These are phyloP conservation scores for Strix occidentalis DNA, from an alignment of 2,797 vertebrate species.

Conservation along the genomic window DNA sequence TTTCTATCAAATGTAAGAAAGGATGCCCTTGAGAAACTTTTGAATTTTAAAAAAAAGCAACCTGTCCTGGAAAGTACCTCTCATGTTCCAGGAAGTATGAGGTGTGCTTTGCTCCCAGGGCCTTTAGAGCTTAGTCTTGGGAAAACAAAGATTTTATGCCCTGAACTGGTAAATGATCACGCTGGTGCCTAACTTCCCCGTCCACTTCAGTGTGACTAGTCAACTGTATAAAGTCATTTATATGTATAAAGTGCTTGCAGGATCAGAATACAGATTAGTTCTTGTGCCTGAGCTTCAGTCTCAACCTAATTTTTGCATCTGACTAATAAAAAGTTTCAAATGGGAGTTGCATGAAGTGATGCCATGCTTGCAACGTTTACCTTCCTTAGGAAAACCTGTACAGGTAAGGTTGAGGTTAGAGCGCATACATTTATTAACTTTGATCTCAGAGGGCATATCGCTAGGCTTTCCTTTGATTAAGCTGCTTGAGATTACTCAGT, in stretches of 20 bases:
- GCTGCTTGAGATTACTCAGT: neutral
- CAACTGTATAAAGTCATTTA: constrained; percentile 26
- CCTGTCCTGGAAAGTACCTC: neutral
- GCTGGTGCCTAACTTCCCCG: constrained; percentile 1
- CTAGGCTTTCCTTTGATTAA: neutral
- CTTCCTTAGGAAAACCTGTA: neutral
- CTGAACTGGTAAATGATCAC: constrained; percentile 32
- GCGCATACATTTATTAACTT: neutral
- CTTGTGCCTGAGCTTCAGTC: neutral
- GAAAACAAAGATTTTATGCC: constrained; percentile 27
- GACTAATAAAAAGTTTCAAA: neutral
- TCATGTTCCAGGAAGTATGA: neutral
- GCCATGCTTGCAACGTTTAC: neutral
- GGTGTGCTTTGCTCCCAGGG: neutral
- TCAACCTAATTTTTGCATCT: neutral
- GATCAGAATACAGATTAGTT: constrained; percentile 31
- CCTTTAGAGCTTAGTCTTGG: neutral
- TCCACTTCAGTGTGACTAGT: neutral
- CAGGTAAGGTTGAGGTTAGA: neutral
- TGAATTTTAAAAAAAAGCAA: neutral
- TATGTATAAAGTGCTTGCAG: neutral
- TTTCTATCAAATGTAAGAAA: neutral
- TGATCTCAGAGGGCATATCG: neutral
- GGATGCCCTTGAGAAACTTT: neutral
- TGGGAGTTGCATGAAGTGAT: neutral